These are phyloP conservation scores for Dipodomys stephensi DNA, from an alignment of 2,113 vertebrate genomes.

Conservation along the genomic window DNA sequence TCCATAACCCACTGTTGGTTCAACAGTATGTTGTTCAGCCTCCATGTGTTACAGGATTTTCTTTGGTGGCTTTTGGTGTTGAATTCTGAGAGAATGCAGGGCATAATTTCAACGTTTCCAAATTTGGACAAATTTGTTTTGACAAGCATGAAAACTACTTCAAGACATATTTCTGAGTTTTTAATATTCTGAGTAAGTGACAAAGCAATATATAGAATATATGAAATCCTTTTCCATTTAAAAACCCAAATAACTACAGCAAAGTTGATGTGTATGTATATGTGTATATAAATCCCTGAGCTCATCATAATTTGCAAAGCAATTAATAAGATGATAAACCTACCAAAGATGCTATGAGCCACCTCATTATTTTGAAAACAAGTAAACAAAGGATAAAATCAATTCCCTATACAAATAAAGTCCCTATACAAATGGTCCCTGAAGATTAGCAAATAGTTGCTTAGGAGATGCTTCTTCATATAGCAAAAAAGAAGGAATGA, in stretches of 20 bases:
- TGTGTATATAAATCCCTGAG: slow-evolving; percentile 12
- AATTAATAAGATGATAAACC: neutral
- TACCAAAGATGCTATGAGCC: neutral
- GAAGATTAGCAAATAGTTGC: neutral
- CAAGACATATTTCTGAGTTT: neutral
- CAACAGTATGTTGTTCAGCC: too few species aligned
- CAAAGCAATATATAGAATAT: neutral
- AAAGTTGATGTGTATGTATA: neutral
- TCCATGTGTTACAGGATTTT: too few species aligned
- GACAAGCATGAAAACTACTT: neutral
- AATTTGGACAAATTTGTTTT: too few species aligned
- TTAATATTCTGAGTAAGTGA: slow-evolving; percentile 17
- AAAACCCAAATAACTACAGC: neutral
- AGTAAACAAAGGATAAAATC: neutral
- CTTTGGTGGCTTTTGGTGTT: too few species aligned
- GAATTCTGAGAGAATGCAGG: too few species aligned
- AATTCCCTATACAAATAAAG: slow-evolving; percentile 26
- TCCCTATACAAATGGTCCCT: neutral
- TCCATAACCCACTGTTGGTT: too few species aligned
- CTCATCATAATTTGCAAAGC: neutral
- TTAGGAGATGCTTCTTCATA: neutral
- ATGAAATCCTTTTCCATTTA: neutral
- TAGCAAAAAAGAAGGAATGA: neutral
- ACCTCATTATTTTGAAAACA: slow-evolving; percentile 56
- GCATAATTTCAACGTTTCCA: too few species aligned